Percentiles rank a stretch among this genome's conserved stretches.
phyloP scores from a whole-genome alignment of 1,140 invertebrate genomes.

The Cyclina sinensis region DNA sequence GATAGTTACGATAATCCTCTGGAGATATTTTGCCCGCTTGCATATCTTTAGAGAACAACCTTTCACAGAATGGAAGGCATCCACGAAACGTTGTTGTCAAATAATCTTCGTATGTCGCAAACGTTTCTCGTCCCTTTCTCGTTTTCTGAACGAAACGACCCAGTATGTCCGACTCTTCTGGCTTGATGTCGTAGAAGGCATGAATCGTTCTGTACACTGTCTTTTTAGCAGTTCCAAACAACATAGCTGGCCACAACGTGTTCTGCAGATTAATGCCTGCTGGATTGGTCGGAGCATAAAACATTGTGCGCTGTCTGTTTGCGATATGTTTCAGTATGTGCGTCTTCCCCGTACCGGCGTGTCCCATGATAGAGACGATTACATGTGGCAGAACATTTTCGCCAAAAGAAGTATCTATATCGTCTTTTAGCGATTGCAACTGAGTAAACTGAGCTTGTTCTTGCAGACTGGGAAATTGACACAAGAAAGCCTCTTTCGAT shows the following conservation, averaged over 20 bases:
- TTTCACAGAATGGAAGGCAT: conserved; percentile 11
- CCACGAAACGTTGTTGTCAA: neutral
- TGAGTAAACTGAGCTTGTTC: too few species aligned
- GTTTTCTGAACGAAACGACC: neutral
- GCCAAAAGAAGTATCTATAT: too few species aligned
- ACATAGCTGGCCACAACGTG: neutral
- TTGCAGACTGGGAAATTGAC: neutral
- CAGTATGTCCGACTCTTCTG: neutral
- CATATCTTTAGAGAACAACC: conserved; percentile 4
- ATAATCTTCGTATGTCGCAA: neutral
- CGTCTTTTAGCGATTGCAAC: too few species aligned
- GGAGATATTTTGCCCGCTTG: neutral
- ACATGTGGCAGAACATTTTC: neutral
- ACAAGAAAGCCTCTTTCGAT: neutral
- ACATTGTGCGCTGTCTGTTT: conserved; percentile 26
- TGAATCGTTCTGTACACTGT: neutral
- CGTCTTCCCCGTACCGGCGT: conserved; percentile 22
- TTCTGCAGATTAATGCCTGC: neutral
- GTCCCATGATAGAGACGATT: conserved; percentile 22
- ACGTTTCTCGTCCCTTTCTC: neutral
- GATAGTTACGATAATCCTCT: neutral
- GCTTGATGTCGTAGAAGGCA: neutral
- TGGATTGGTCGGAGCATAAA: conserved; percentile 18
- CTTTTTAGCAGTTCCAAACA: neutral
- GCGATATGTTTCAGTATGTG: conserved; percentile 33